A percentile compares a stretch with the other conserved stretches of the same genome.
Evolutionary conservation across 2,797 vertebrate species (phyloP).

Genomic region (Mus spretus): DNA sequence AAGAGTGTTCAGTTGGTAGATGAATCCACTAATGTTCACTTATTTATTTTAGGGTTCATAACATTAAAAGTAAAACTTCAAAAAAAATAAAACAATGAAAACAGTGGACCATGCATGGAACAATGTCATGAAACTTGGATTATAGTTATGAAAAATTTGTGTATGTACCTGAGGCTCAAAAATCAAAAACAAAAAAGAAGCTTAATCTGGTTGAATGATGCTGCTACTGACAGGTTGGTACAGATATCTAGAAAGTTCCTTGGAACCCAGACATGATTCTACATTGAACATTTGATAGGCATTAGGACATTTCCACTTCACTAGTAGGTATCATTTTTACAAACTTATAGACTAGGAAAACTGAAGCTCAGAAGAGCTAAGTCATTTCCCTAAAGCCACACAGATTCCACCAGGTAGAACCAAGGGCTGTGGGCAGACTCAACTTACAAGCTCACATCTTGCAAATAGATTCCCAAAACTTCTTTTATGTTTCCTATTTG

Average conservation of each 20-base stretch:
- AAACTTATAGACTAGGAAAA: neutral
- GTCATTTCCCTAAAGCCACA: constrained; percentile 19
- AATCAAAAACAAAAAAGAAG: neutral
- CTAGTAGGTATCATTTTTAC: neutral
- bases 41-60: constrained; percentile 15
- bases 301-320: neutral
- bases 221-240: neutral
- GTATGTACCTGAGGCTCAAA: neutral
- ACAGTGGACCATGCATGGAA: neutral
- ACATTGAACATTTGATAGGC: neutral
- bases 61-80: constrained; percentile 52
- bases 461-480: neutral
- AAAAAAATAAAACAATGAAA: constrained; percentile 13
- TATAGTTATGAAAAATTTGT: neutral
- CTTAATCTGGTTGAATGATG: neutral
- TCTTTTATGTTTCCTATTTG: neutral
- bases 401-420: neutral
- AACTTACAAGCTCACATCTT: neutral
- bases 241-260: neutral
- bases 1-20: neutral
- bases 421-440: neutral
- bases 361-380: constrained; percentile 37
- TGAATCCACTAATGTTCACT: neutral
- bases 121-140: neutral
- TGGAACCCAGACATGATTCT: neutral